Conservation (phyloP, 2,113 vertebrate genomes). For the Steatornis caripensis region DNA sequence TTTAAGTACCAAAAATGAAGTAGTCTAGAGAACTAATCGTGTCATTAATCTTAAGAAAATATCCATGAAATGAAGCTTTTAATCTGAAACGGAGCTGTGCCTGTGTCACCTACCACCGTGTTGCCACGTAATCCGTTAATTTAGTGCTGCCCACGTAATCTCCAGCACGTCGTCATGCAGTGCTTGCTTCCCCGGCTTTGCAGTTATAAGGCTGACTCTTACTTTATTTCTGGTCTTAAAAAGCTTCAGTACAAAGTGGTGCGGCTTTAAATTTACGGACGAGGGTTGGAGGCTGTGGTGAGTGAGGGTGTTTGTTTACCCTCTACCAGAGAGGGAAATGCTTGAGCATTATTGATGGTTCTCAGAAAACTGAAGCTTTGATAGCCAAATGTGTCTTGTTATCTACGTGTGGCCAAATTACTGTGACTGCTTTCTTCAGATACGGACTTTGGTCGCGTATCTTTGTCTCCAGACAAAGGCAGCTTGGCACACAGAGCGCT, state of each 20-base stretch:
- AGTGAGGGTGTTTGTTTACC: fast-evolving
- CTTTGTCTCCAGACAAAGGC: neutral
- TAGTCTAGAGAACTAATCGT: neutral
- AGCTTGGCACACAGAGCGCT: fast-evolving
- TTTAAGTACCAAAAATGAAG: neutral
- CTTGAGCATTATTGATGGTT: neutral
- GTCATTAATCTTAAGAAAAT: neutral
- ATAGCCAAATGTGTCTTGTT: neutral
- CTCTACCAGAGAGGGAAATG: neutral
- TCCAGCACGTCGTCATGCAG: fast-evolving
- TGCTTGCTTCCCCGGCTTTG: neutral
- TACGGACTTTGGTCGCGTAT: neutral
- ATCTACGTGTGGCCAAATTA: neutral
- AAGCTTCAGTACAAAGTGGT: fast-evolving
- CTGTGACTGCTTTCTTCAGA: neutral
- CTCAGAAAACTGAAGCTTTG: neutral
- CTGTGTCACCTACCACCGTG: neutral
- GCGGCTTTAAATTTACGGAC: fast-evolving
- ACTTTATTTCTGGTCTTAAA: neutral
- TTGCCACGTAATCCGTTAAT: fast-evolving
- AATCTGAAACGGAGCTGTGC: fast-evolving
- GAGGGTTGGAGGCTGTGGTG: neutral
- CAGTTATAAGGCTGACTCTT: neutral
- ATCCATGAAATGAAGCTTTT: neutral
- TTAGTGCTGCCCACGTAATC: fast-evolving